phyloP scores from a whole-genome alignment of 2,888 invertebrate species.

The Papilio elwesi region DNA sequence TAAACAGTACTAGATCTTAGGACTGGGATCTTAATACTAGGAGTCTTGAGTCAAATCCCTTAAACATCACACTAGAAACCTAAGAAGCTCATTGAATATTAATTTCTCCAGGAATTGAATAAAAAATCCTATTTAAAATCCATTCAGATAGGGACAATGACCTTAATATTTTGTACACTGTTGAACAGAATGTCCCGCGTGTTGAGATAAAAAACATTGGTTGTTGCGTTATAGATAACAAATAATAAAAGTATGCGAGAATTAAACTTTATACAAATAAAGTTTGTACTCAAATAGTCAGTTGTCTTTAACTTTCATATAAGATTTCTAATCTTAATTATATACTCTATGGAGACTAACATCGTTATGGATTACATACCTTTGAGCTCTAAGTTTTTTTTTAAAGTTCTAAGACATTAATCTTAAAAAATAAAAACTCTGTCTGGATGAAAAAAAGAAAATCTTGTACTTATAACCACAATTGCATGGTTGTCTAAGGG shows the following conservation, averaged over 20 bases:
- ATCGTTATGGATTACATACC: too few relatives aligned
- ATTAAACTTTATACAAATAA: background rate
- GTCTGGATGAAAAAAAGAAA: too few relatives aligned
- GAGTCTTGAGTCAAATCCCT: too few relatives aligned
- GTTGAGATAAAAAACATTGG: background rate
- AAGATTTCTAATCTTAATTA: background rate
- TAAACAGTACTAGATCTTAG: too few relatives aligned
- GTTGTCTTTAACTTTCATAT: background rate
- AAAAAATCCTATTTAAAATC: background rate
- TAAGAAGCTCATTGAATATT: background rate
- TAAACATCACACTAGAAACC: too few relatives aligned
- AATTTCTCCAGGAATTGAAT: background rate
- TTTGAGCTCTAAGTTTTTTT: too few relatives aligned
- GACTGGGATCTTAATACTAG: too few relatives aligned
- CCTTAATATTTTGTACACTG: background rate
- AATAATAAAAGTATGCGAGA: background rate
- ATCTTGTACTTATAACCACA: too few relatives aligned
- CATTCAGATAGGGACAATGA: background rate
- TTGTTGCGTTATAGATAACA: conserved; percentile 11
- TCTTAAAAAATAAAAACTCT: too few relatives aligned
- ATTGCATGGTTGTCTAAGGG: too few relatives aligned
- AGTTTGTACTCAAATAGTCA: background rate
- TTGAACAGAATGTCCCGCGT: background rate
- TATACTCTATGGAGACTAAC: too few relatives aligned
- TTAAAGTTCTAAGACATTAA: too few relatives aligned